A percentile compares a stretch with the other conserved stretches of the same genome.
phyloP scores from a whole-genome alignment of 2,888 invertebrate species.

The Malthinus flaveolus region DNA sequence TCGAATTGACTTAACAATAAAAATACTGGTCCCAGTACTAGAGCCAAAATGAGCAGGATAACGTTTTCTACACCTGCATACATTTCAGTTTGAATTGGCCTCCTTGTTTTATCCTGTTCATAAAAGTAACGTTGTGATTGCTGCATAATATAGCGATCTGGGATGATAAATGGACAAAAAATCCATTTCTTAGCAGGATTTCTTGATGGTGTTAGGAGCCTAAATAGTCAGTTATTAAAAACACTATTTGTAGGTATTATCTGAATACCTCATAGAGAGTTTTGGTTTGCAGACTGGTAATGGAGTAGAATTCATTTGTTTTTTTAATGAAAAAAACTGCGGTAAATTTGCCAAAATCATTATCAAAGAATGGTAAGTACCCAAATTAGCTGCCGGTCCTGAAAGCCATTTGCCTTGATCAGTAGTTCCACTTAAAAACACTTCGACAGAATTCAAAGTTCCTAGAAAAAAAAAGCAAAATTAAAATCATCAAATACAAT shows the following conservation, averaged over 20 bases:
- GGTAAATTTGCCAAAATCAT: constrained; percentile 68
- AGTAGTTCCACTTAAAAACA: constrained; percentile 61
- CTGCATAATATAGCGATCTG: constrained; percentile 80
- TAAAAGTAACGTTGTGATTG: constrained; percentile 79
- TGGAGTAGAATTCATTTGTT: constrained; percentile 66
- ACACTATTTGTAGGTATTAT: too few species aligned
- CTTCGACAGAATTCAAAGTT: constrained; percentile 76
- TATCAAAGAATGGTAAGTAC: constrained; percentile 90
- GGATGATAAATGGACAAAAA: constrained; percentile 70
- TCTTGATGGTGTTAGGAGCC: too few species aligned
- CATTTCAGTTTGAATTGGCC: constrained; percentile 78
- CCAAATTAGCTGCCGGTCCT: constrained; percentile 68
- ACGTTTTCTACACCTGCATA: constrained; percentile 60
- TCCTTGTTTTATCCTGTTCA: constrained; percentile 62
- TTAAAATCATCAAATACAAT: neutral
- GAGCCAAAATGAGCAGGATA: constrained; percentile 60
- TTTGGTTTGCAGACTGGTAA: constrained; percentile 58
- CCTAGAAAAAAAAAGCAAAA: constrained; percentile 52
- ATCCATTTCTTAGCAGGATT: too few species aligned
- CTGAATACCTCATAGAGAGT: neutral
- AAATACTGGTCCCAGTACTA: constrained; percentile 55
- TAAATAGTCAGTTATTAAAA: too few species aligned
- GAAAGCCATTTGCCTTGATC: constrained; percentile 35
- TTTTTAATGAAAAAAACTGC: constrained; percentile 57
- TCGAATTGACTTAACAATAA: constrained; percentile 61